phyloP scores from a whole-genome alignment of 2,888 invertebrate genomes.

The Mythimna vitellina region DNA sequence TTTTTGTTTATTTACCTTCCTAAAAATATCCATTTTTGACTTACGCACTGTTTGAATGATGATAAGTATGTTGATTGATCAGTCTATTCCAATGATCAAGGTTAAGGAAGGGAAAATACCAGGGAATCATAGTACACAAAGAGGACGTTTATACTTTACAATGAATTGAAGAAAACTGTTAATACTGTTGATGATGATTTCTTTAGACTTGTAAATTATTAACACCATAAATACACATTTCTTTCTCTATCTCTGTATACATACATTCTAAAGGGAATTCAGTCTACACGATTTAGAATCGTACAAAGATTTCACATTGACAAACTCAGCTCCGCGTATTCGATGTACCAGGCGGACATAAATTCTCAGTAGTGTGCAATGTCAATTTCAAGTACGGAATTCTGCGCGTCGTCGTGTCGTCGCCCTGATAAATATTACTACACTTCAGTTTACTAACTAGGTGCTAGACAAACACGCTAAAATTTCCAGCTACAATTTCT shows the following conservation, averaged over 20 bases:
- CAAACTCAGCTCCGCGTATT: background rate
- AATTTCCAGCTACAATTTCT: constrained; percentile 1
- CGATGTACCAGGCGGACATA: constrained; percentile 9
- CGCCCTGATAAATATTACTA: constrained; percentile 7
- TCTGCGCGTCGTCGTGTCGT: background rate
- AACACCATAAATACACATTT: background rate
- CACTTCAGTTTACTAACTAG: background rate
- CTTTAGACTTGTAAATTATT: background rate
- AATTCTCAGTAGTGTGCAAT: constrained; percentile 3
- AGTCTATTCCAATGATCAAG: too few species aligned
- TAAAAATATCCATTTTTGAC: too few species aligned
- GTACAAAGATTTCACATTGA: background rate
- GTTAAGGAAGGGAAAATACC: background rate
- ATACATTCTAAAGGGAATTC: background rate
- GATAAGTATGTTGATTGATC: too few species aligned
- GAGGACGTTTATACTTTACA: background rate
- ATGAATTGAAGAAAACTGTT: background rate
- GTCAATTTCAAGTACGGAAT: constrained; percentile 7
- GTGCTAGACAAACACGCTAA: constrained; percentile 1
- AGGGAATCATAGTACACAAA: background rate
- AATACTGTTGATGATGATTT: background rate
- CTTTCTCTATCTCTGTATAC: background rate
- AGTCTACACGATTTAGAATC: background rate
- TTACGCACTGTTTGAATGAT: too few species aligned
- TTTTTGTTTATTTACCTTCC: too few species aligned